Conservation (phyloP, 37 sponge, comb jelly and placozoan species). For the Spongilla lacustris region DNA sequence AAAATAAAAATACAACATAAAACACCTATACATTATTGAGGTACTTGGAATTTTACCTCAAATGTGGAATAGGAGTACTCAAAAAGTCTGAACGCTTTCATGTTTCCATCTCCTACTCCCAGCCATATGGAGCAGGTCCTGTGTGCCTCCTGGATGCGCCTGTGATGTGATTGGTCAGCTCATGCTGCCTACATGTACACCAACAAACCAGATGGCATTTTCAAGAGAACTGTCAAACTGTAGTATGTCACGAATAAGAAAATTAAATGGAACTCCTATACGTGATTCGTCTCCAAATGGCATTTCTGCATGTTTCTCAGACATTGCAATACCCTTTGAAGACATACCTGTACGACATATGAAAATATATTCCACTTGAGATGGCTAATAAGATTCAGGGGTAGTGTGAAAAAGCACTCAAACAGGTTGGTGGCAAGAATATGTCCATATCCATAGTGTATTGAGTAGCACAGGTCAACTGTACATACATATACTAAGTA, state of each 20-base stretch:
- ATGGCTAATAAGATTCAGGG: not conserved
- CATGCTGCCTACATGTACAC: not conserved
- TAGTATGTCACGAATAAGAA: slow-evolving; percentile 65
- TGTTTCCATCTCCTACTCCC: slow-evolving; percentile 64
- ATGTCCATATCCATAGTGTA: no score
- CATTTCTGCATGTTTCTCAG: slow-evolving; percentile 65
- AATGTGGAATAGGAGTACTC: slow-evolving; percentile 72
- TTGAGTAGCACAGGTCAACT: no score
- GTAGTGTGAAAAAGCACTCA: no score
- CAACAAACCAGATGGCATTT: slow-evolving; percentile 42
- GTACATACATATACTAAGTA: no score
- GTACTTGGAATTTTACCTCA: slow-evolving; percentile 13
- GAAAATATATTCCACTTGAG: not conserved
- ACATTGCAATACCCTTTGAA: slow-evolving; percentile 53
- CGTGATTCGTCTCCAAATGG: slow-evolving; percentile 63
- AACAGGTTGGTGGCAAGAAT: no score
- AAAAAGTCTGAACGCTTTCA: slow-evolving; percentile 43
- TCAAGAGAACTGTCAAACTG: slow-evolving; percentile 66
- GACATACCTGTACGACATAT: slow-evolving; percentile 24
- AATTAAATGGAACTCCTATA: slow-evolving; percentile 59
- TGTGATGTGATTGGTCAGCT: not conserved
- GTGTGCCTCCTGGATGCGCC: slow-evolving; percentile 59
- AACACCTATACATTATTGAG: not conserved
- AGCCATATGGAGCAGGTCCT: slow-evolving; percentile 81
- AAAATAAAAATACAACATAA: not conserved